Conservation (phyloP, 2,797 vertebrate species). For the Helicolenus hilgendorfi region DNA sequence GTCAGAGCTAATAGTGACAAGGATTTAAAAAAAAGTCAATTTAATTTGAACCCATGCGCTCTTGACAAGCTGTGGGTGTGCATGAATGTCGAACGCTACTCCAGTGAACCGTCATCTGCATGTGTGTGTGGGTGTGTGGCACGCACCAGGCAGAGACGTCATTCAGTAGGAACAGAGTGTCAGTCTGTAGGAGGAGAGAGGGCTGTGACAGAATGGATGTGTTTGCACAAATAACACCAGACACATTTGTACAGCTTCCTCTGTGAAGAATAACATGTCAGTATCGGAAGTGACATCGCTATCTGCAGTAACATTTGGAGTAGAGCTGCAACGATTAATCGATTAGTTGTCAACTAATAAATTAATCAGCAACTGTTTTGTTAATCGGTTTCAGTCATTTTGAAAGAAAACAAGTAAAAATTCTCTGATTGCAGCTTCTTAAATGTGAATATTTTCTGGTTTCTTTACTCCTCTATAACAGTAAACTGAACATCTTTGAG, state of each 20-base stretch:
- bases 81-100: background rate
- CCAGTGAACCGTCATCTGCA: background rate
- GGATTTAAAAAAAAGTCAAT: background rate
- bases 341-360: too few relatives aligned
- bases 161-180: constrained; percentile 41
- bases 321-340: too few relatives aligned
- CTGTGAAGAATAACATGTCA: background rate
- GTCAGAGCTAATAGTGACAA: background rate
- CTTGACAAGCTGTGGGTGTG: constrained; percentile 6
- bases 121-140: constrained; percentile 45
- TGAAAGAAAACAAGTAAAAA: too few relatives aligned
- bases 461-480: too few relatives aligned
- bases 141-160: constrained; percentile 39
- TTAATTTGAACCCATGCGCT: background rate
- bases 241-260: constrained; percentile 41
- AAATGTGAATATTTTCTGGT: too few relatives aligned
- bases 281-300: constrained; percentile 19
- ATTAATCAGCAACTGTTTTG: too few relatives aligned
- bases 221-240: constrained; percentile 10
- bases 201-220: constrained; percentile 29
- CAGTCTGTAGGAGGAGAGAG: constrained; percentile 49
- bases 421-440: too few relatives aligned
- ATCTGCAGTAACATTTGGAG: background rate
- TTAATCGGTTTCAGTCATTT: too few relatives aligned
- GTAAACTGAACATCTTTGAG: too few relatives aligned